Evolutionary conservation across 1,140 invertebrate species (phyloP).

Genomic region (Brachionus rubens): DNA sequence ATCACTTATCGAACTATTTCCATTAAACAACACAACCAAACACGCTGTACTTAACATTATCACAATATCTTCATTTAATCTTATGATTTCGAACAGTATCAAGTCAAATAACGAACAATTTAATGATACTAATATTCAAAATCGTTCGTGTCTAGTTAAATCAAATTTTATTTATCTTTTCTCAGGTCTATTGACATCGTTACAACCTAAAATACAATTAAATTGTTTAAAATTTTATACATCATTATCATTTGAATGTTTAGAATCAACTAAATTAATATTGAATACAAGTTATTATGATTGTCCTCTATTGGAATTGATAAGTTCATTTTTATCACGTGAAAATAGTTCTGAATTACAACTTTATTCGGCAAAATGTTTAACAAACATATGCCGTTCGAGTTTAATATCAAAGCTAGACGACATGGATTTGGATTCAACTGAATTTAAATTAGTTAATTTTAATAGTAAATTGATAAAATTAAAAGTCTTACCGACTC

Average conservation of each 20-base stretch:
- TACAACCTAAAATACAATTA: constrained; percentile 27
- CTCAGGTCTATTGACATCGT: background rate
- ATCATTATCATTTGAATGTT: constrained; percentile 10
- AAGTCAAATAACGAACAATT: background rate
- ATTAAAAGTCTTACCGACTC: constrained; percentile 36
- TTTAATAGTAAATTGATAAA: constrained; percentile 43
- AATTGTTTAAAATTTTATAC: constrained; percentile 32
- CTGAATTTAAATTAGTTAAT: constrained; percentile 25
- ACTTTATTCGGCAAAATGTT: constrained; percentile 21
- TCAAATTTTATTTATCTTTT: constrained; percentile 7
- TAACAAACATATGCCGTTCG: constrained; percentile 34
- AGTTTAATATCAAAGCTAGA: constrained; percentile 5
- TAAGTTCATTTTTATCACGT: constrained; percentile 24
- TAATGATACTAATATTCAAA: background rate
- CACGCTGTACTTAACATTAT: constrained; percentile 7
- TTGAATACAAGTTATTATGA: constrained; percentile 37
- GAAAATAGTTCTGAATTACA: constrained; percentile 30
- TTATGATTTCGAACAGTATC: constrained; percentile 25
- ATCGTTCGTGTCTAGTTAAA: background rate
- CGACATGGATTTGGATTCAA: constrained; percentile 18
- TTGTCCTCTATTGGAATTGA: constrained; percentile 1
- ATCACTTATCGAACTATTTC: background rate
- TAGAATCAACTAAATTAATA: background rate
- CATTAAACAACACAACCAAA: background rate
- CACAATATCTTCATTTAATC: constrained; percentile 10